Evolutionary conservation across 2,797 vertebrate genomes (phyloP), one percentile per base, ranked within the genome.

Genomic region (Gouania willdenowi): DNA sequence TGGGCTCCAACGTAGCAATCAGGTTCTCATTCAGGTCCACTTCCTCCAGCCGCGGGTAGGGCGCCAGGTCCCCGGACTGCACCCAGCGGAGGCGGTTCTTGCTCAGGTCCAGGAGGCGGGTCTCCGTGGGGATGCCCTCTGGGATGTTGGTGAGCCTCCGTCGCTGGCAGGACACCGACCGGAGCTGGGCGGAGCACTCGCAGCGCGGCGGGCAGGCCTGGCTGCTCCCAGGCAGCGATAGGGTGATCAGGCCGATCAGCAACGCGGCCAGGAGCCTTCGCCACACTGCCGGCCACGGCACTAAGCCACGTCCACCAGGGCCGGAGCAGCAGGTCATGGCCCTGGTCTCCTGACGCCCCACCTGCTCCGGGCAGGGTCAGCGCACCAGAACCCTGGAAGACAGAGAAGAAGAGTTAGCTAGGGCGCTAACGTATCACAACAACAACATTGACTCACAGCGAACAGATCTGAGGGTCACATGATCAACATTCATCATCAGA

Each of bases 1-100:
- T 97, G 0, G 93, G 92, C 82, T 99, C 95, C 72, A 99, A 86
- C 6, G 91, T 92, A 46, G 91, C 81, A 23, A 99, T 94, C 41
- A 91, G 85, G 78, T 99, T 99, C 77, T 98, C 95, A 1, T 94
- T 98, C 35, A 99, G 88, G 57, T 99, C 94, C 49, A 99, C 82
- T 66, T 98, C 94, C 71, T 99, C 95, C 55, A 99, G 87, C 13
- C 81, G 82, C 0, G 95, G 93, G 50, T 92, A 94, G 0, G 94
- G 86, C 1, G 92, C 75, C 54, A 98, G 87, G 73, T 99, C 95
- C 0, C 93, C 93, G 0, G 92, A 83, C 46, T 92, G 93, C 12
- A 99, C 87, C 90, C 92, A 95, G 55, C 93, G 94, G 48, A 99
- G 88, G 8, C 93, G 92, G 87, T 99, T 99, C 69, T 89, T 92